Conservation (phyloP, 2,113 vertebrate genomes). For the Hydrochoerus hydrochaeris region DNA sequence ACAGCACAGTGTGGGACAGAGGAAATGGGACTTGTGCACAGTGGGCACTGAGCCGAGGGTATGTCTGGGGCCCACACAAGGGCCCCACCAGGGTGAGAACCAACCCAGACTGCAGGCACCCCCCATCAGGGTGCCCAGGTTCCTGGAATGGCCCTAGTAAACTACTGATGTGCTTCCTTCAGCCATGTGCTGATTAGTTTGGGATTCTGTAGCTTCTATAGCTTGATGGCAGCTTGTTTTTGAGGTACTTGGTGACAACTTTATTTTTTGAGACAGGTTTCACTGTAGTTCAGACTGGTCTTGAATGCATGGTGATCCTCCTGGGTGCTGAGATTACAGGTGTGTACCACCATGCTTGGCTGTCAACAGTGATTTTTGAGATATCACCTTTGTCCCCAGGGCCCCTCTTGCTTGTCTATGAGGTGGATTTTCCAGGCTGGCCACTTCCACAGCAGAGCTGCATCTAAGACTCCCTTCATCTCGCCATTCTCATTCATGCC, state of each 20-base stretch:
- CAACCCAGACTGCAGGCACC: background rate
- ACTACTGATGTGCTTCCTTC: background rate
- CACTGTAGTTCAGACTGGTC: no score
- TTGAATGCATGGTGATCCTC: no score
- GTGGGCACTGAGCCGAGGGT: background rate
- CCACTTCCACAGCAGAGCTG: background rate
- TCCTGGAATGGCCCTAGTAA: background rate
- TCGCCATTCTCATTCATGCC: accelerated
- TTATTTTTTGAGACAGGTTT: no score
- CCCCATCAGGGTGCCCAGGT: background rate
- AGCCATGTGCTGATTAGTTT: background rate
- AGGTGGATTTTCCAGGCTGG: background rate
- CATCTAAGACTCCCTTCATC: background rate
- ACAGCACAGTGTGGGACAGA: background rate
- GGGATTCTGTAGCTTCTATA: background rate
- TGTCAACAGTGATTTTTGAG: background rate
- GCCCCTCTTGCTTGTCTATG: background rate
- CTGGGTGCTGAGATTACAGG: no score
- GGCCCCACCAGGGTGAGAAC: no score
- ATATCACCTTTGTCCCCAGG: background rate
- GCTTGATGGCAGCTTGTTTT: background rate
- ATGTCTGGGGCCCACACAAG: background rate
- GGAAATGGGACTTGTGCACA: accelerated
- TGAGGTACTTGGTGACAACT: background rate
- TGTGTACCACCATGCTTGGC: background rate